Evolutionary conservation across 2,888 invertebrate genomes (phyloP).

Genomic region (Dusona sp.): DNA sequence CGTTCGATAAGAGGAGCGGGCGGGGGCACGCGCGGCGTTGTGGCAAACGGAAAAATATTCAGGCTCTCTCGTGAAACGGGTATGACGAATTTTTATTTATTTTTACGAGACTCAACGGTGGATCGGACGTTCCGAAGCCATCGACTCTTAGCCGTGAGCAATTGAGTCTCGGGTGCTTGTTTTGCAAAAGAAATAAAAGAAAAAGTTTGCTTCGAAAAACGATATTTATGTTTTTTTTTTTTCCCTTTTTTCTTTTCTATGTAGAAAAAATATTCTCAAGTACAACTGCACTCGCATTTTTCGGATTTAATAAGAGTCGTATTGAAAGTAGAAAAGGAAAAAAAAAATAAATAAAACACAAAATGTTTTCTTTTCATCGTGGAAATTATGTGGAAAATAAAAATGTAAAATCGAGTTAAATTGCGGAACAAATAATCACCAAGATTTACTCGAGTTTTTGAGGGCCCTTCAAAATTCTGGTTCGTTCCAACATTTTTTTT

Average conservation of each 20-base stretch:
- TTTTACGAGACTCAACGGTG: neutral
- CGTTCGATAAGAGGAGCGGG: conserved; percentile 58
- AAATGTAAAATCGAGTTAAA: neutral
- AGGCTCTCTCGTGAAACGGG: conserved; percentile 15
- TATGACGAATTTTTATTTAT: conserved; percentile 38
- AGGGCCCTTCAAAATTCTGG: neutral
- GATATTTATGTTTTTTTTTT: neutral
- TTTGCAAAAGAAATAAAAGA: neutral
- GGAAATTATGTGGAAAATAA: neutral
- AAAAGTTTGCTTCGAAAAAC: neutral
- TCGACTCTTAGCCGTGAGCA: conserved; percentile 35
- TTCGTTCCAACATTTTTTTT: neutral
- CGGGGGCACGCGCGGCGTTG: neutral
- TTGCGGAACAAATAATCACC: neutral
- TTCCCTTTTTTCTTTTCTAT: neutral
- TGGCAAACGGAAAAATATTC: conserved; percentile 47
- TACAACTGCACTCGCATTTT: neutral
- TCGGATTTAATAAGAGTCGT: neutral
- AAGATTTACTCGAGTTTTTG: neutral
- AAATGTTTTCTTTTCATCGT: neutral
- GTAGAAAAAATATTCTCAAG: neutral
- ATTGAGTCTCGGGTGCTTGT: neutral
- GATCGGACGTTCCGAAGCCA: conserved; percentile 23
- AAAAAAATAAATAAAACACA: neutral
- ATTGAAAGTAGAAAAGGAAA: neutral